Evolutionary conservation across 2,888 invertebrate genomes (phyloP), one percentile per base, ranked within the genome.

Genomic region (Temnothorax rugatulus): DNA sequence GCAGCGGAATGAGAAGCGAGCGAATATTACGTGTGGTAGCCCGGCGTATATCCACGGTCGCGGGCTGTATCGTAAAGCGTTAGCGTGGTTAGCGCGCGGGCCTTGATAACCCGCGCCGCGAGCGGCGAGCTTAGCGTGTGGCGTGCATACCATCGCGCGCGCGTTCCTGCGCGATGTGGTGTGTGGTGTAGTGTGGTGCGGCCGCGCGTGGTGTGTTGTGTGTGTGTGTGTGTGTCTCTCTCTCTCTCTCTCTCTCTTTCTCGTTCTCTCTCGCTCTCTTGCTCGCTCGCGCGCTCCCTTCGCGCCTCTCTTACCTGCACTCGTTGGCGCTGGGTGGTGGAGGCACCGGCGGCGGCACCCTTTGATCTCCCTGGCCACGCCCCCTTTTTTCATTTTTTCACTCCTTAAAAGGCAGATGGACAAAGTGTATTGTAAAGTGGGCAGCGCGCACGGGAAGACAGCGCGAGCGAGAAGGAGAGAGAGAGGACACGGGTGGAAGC

Each of bases 371-470:
- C 73, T 92, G 88, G 91, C 93, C 93, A 94, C 94, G 94, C 94
- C 94, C 93, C 92, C 94, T 94, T 94, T 95, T 94, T 94, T 94
- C 93, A 93, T 95, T 94, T 94, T 94, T 94, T 94, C 94, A 93
- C 94, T 94, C 94, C 94, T 94, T 94, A 95, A 95, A 95, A 94
- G 94, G 94, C 94, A 95, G 95, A 95, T 94, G 95, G 95, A 95
- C 94, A 94, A 94, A 95, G 94, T 95, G 94, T 94, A 94, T 94
- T 94, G 95, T 94, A 95, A 94, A 95, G 94, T 95, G 94, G 94
- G 94, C 95, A 95, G 94, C 94, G 92, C 84, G 86, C 87, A 84
- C 88, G 73, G 82, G 82, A 86, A 91, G 90, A 90, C 91, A 90
- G 90, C 89, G 69, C 74, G 75, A 47, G 83, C 84, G 69, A 11